Evolutionary conservation across 2,888 invertebrate genomes (phyloP).

Genomic region (Branchellion lobata): DNA sequence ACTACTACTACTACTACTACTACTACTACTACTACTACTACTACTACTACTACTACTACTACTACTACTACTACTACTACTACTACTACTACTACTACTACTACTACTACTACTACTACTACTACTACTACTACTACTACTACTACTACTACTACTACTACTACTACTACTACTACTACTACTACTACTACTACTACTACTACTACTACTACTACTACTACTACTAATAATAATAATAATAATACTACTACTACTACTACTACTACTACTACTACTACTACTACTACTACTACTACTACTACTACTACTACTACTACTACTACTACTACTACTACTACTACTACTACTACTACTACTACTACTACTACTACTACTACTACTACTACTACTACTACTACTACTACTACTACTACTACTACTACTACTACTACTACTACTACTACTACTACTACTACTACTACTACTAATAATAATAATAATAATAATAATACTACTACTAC

Average conservation of each 20-base stretch:
- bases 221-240: too few species aligned
- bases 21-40: neutral
- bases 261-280: too few species aligned
- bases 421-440: slow-evolving; percentile 4
- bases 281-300: neutral
- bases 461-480: neutral
- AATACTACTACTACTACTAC: too few species aligned
- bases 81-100: neutral
- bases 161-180: neutral
- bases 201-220: too few species aligned
- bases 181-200: too few species aligned
- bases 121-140: slow-evolving; percentile 6
- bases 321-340: slow-evolving; percentile 10
- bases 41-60: neutral
- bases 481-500: neutral
- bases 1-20: neutral
- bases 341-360: slow-evolving; percentile 8
- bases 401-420: slow-evolving; percentile 8
- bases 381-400: neutral
- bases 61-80: slow-evolving; percentile 4
- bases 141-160: slow-evolving; percentile 1
- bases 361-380: neutral
- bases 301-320: slow-evolving; percentile 20
- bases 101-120: neutral
- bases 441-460: neutral